These are phyloP conservation scores for Halcyon malimbica DNA, from an alignment of 2,113 vertebrate genomes.

Conservation along the genomic window DNA sequence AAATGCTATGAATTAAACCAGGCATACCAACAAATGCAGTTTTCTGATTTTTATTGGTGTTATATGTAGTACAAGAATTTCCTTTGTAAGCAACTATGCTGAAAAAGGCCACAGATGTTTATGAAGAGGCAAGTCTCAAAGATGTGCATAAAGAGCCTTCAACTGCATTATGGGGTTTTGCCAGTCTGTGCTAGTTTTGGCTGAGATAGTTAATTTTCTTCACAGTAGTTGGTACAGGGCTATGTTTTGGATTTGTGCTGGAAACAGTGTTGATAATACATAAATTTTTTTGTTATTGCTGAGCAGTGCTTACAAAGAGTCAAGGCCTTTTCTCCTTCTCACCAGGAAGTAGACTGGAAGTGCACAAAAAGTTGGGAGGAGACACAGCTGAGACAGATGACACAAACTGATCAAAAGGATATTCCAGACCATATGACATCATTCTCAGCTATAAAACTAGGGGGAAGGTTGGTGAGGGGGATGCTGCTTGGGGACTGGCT, in stretches of 20 bases:
- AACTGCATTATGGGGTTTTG: neutral
- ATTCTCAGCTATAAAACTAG: neutral
- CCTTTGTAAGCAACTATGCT: neutral
- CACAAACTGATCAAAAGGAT: neutral
- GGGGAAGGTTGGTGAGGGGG: neutral
- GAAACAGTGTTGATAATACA: neutral
- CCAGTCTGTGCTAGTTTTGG: neutral
- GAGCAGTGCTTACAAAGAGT: neutral
- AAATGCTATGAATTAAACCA: slow-evolving; percentile 34
- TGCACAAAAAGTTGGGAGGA: neutral
- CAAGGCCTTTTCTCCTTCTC: neutral
- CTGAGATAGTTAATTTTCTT: neutral
- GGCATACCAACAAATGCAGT: slow-evolving; percentile 9
- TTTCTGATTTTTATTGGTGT: slow-evolving; percentile 35
- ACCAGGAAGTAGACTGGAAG: neutral
- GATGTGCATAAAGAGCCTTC: neutral
- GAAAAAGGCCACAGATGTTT: neutral
- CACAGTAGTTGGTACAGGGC: neutral
- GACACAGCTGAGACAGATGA: neutral
- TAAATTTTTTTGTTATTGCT: neutral
- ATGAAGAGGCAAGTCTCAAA: neutral
- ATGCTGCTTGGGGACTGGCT: neutral
- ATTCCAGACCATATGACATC: neutral
- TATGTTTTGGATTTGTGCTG: neutral
- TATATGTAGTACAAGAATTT: neutral